These are phyloP conservation scores for Burhinus bistriatus DNA, from an alignment of 2,113 vertebrate species.

Conservation along the genomic window DNA sequence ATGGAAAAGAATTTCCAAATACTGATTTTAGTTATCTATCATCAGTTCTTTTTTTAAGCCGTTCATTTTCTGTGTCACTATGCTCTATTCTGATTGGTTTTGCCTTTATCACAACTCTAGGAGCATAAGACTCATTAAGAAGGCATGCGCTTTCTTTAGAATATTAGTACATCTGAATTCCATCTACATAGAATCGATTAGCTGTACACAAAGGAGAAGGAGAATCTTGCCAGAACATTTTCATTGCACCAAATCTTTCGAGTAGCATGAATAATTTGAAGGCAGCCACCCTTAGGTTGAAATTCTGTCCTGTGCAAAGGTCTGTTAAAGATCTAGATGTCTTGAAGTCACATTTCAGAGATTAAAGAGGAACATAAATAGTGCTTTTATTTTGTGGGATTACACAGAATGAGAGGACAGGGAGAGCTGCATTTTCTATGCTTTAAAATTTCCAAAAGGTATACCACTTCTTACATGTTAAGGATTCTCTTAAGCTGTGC, in stretches of 20 bases:
- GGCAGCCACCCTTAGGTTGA: neutral
- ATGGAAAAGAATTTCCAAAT: conserved; percentile 21
- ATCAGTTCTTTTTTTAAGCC: neutral
- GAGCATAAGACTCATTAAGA: neutral
- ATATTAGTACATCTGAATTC: neutral
- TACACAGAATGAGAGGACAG: neutral
- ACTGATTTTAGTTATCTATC: neutral
- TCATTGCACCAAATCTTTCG: neutral
- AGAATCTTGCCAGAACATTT: neutral
- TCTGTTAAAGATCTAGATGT: neutral
- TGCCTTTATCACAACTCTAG: neutral
- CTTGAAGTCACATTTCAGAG: neutral
- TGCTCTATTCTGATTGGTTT: neutral
- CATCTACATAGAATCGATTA: neutral
- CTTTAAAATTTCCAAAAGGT: neutral
- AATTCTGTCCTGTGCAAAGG: neutral
- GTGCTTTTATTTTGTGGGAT: neutral
- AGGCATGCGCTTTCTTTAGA: neutral
- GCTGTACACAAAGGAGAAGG: neutral
- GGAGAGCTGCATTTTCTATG: neutral
- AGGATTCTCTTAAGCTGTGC: neutral
- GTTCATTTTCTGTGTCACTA: neutral
- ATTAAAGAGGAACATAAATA: neutral
- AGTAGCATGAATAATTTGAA: neutral
- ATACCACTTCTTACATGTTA: neutral